phyloP scores from a whole-genome alignment of 2,888 invertebrate genomes.

The Zelleria hepariella region DNA sequence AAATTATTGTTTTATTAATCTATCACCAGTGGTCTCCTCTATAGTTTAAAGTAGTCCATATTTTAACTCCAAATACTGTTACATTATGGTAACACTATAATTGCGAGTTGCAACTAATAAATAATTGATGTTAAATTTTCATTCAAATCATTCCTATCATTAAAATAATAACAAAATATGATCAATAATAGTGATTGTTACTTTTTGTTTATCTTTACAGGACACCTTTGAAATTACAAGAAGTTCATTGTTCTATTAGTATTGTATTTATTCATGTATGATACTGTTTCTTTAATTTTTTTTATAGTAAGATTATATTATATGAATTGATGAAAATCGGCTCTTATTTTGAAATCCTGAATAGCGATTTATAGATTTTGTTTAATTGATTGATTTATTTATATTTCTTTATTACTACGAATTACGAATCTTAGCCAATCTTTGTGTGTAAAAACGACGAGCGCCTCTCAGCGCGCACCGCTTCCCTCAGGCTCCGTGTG shows the following conservation, averaged over 20 bases:
- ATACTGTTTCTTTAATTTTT: conserved; percentile 70
- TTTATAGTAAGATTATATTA: conserved; percentile 68
- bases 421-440: too few relatives aligned
- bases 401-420: too few relatives aligned
- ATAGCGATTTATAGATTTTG: too few relatives aligned
- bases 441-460: too few relatives aligned
- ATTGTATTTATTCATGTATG: conserved; percentile 71
- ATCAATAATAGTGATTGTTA: conserved; percentile 37
- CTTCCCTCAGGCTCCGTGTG: too few relatives aligned
- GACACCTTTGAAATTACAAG: conserved; percentile 33
- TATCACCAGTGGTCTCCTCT: background rate
- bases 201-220: conserved; percentile 36
- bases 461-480: too few relatives aligned
- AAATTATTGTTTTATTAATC: background rate
- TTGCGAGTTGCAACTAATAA: conserved; percentile 25
- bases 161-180: conserved; percentile 25
- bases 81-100: conserved; percentile 26
- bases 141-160: conserved; percentile 65
- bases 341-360: conserved; percentile 20
- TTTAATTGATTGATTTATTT: too few relatives aligned
- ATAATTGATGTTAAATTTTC: conserved; percentile 42
- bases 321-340: conserved; percentile 44
- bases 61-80: conserved; percentile 29
- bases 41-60: conserved; percentile 4
- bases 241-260: conserved; percentile 59